Base-by-base conservation (phyloP, 2,113 vertebrate genomes). In the Eulemur macaco region DNA sequence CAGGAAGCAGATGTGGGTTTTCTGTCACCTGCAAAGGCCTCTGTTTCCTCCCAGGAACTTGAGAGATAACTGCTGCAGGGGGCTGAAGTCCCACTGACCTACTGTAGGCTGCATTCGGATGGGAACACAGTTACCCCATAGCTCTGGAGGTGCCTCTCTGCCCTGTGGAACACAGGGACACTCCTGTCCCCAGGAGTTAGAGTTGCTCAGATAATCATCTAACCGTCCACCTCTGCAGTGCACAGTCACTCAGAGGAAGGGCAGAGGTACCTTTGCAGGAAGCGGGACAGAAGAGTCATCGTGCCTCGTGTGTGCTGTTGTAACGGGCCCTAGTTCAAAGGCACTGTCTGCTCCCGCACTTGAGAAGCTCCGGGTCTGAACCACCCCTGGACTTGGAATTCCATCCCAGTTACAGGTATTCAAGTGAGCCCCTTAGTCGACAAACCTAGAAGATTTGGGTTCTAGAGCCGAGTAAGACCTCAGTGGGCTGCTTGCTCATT, bases 181-280 rank as follows among this genome's bases (percentile, higher is more conserved):
- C 18, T 42, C 42, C 13, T 37, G n/a, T 29, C 14, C n/a, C 54
- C 6, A 1, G 63, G 37, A 23, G 56, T 12, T 3, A 37, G 86
- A 58, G 45, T 18, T 50, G 14, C 45, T 13, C 63, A 17, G 50
- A 8, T 20, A 1, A 34, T 23, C 31, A 2, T 39, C 39, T 27
- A 3, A 10, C 17, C 0, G 0, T 6, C 60, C 3, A 1, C 18
- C 31, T 68, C 25, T 9, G 45, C 14, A 2, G 45, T 27, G 34
- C 8, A 14, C 17, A 10, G 66, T 12, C 9, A 14, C 23, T 93
- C 47, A 20, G 50, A 42, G 0, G 6, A 37, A 78, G 68, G 77
- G 63, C 12, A 18, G 34, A 7, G 17, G 8, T 68, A 37, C 21
- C 56, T 27, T 1, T 29, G 37, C 21, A 52, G 42, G 64, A 21